Percentiles rank a stretch among this genome's conserved stretches.
Conservation (phyloP, 2,797 vertebrate species). For the Champsocephalus esox region DNA sequence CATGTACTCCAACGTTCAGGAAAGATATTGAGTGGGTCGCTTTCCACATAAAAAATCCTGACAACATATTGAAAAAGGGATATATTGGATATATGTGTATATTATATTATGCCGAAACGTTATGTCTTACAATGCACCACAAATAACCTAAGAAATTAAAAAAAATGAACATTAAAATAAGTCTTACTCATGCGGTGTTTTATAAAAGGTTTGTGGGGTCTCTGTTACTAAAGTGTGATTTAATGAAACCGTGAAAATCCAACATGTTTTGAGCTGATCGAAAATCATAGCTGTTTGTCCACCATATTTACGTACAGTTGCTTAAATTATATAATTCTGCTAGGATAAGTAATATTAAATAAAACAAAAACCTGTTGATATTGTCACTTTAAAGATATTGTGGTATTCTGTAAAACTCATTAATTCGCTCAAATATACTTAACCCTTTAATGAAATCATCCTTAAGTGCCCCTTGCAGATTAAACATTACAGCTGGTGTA, state of each 20-base stretch:
- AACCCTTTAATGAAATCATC: slow-evolving; percentile 64
- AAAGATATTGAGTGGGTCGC: slow-evolving; percentile 8
- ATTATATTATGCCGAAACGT: background rate
- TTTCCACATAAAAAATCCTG: background rate
- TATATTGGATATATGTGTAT: background rate
- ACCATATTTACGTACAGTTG: background rate
- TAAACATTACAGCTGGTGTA: slow-evolving; percentile 67
- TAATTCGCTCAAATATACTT: slow-evolving; percentile 49
- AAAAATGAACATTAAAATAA: background rate
- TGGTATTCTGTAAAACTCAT: slow-evolving; percentile 19
- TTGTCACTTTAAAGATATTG: background rate
- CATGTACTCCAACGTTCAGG: slow-evolving; percentile 30
- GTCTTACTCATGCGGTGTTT: background rate
- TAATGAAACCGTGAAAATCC: background rate
- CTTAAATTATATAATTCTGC: background rate
- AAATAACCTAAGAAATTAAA: background rate
- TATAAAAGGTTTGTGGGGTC: background rate
- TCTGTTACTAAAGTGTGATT: background rate
- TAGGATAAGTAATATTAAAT: background rate
- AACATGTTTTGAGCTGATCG: background rate
- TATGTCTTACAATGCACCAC: background rate
- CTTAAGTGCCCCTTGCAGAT: slow-evolving; percentile 53
- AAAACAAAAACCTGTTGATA: background rate
- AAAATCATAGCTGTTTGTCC: background rate
- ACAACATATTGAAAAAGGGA: slow-evolving; percentile 6